These are phyloP conservation scores for Frieseomelitta varia DNA, from an alignment of 1,140 invertebrate species.

Conservation along the genomic window DNA sequence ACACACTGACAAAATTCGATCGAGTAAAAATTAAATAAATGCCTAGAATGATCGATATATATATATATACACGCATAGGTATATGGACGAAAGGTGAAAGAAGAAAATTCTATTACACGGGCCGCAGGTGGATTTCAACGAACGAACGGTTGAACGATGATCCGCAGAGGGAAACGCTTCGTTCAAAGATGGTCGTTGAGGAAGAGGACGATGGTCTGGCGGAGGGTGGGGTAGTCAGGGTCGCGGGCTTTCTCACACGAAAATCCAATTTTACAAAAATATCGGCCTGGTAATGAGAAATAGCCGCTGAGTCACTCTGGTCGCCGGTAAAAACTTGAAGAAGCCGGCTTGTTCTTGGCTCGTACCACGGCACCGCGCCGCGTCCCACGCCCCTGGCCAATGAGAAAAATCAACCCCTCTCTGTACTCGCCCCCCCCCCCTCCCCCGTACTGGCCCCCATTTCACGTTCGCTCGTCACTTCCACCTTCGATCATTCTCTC, in stretches of 20 bases:
- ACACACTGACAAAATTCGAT: too few relatives aligned
- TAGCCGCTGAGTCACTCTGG: conserved; percentile 68
- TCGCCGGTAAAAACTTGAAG: conserved; percentile 67
- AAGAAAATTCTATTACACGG: neutral
- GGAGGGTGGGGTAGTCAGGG: conserved; percentile 38
- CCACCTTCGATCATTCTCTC: conserved; percentile 38
- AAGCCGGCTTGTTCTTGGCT: conserved; percentile 60
- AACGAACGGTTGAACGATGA: neutral
- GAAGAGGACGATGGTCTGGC: neutral
- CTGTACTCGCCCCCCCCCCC: conserved; percentile 13
- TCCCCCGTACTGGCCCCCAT: too few relatives aligned
- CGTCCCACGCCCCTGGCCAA: conserved; percentile 65
- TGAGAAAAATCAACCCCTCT: conserved; percentile 69
- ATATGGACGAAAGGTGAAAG: neutral
- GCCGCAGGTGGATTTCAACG: neutral
- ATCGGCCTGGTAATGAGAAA: conserved; percentile 71
- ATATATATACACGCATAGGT: too few relatives aligned
- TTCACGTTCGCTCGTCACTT: neutral
- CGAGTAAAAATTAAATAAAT: too few relatives aligned
- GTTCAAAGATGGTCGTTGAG: conserved; percentile 22
- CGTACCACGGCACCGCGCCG: conserved; percentile 43
- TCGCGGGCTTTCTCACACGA: conserved; percentile 69
- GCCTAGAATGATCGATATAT: too few relatives aligned
- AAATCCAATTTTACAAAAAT: conserved; percentile 74
- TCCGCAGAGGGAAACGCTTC: neutral